Evolutionary conservation across 2,888 invertebrate genomes (phyloP).

Genomic region (Exocentrus adspersus): DNA sequence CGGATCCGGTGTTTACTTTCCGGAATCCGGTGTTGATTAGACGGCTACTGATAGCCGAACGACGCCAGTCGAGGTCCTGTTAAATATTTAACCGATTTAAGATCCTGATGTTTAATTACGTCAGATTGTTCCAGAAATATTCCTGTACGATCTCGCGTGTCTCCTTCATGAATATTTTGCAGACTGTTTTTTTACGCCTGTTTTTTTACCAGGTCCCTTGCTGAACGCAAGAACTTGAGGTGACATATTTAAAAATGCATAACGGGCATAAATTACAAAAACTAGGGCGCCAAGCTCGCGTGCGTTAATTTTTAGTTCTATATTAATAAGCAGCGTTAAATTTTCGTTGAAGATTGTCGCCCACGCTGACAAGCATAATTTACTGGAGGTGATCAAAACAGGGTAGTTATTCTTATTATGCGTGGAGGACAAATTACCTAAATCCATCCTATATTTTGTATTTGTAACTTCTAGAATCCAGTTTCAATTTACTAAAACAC

Average conservation of each 20-base stretch:
- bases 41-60: slow-evolving; percentile 8
- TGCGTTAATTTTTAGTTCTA: slow-evolving; percentile 12
- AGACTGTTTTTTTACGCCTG: background rate
- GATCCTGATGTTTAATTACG: slow-evolving; percentile 5
- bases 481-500: background rate
- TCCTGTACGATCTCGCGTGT: too few species aligned
- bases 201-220: background rate
- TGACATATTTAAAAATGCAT: slow-evolving; percentile 11
- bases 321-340: slow-evolving; percentile 18
- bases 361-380: background rate
- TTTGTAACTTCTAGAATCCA: too few species aligned
- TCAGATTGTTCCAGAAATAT: background rate
- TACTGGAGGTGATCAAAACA: too few species aligned
- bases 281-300: slow-evolving; percentile 1
- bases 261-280: slow-evolving; percentile 17
- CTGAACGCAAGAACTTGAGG: background rate
- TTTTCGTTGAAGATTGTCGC: too few species aligned
- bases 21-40: slow-evolving; percentile 20
- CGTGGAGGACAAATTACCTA: too few species aligned
- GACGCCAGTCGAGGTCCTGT: background rate
- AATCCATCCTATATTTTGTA: too few species aligned
- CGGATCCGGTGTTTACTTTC: slow-evolving; percentile 20
- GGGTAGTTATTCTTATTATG: too few species aligned
- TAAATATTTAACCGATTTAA: slow-evolving; percentile 23
- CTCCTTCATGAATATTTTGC: background rate